Base-by-base conservation (phyloP, 2,888 invertebrate genomes). In the Cheilosia scutellata region DNA sequence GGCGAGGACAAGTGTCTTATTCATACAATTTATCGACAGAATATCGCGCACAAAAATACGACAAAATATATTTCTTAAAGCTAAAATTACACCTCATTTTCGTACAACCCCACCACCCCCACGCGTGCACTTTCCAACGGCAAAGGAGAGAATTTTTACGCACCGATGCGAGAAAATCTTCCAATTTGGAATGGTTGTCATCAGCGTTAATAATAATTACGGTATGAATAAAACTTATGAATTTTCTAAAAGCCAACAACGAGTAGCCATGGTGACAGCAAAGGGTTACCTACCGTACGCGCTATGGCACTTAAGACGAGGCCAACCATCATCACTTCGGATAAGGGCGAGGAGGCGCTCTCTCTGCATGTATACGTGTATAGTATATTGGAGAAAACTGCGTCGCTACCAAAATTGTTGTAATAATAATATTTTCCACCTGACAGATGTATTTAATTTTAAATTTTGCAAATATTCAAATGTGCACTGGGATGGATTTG, bases 151-250 rank as follows among this genome's bases (percentile, higher is more conserved):
- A 16, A 74, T 74, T 68, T 78, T 58, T 75, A 75, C 79, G 79
- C 79, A 84, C 25, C 55, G 70, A 75, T 65, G 84, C 79, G 63
- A 70, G 75, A 71, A 55, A 60, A 79, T 79, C 51, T 65, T 75
- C 70, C 60, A 79, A 79, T 75, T 84, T 75, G 58, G 83, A 74
- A 84, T 84, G 70, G 31, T 62, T 79, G 84, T 84, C 84, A 84
- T 84, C 84, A 79, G 75, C 75, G 65, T 84, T 74, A 84, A 84
- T 84, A 79, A 84, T 84, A 75, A 84, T 84, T 79, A 65, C 75
- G 58, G 57, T 79, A 70, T 70, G 79, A 84, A 79, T 75, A 70
- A 70, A 68, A 70, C 62, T 78, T 78, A 74, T 74, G 68, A 83
- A 78, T 83, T 83, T 78, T 68, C 60, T 40, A 74, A 78, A 57